Conservation (phyloP, 2,888 invertebrate genomes). For the Ectemnius cavifrons region DNA sequence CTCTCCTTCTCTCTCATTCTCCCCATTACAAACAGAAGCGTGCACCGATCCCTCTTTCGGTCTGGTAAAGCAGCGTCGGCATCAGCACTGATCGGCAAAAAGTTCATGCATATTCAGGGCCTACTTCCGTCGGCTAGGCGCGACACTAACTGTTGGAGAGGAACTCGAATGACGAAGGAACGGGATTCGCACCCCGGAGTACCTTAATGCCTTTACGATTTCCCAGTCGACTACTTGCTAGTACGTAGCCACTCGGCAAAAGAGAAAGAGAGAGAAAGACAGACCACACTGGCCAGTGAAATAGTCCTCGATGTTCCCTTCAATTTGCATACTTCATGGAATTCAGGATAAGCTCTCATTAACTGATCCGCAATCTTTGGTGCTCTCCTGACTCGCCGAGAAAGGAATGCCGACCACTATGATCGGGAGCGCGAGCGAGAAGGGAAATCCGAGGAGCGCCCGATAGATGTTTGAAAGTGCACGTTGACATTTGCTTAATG, state of each 20-base stretch:
- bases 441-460: slow-evolving; percentile 31
- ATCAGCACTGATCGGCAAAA: slow-evolving; percentile 6
- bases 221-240: background rate
- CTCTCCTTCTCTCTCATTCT: slow-evolving; percentile 4
- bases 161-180: background rate
- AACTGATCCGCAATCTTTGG: slow-evolving; percentile 45
- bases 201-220: background rate
- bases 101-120: slow-evolving; percentile 30
- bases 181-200: background rate
- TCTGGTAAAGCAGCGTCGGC: no score
- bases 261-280: no score
- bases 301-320: slow-evolving; percentile 10
- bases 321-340: slow-evolving; percentile 25
- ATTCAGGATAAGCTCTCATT: slow-evolving; percentile 45
- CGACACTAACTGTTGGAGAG: background rate
- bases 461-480: slow-evolving; percentile 15
- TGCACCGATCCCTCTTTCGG: background rate
- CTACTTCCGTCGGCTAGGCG: slow-evolving; percentile 8
- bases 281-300: no score
- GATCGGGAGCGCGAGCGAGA: background rate
- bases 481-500: slow-evolving; percentile 40
- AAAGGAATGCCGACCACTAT: slow-evolving; percentile 32
- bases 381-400: background rate
- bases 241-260: no score
- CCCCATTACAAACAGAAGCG: background rate